Evolutionary conservation across 2,113 vertebrate species (phyloP).

Genomic region (Corythaeola cristata): DNA sequence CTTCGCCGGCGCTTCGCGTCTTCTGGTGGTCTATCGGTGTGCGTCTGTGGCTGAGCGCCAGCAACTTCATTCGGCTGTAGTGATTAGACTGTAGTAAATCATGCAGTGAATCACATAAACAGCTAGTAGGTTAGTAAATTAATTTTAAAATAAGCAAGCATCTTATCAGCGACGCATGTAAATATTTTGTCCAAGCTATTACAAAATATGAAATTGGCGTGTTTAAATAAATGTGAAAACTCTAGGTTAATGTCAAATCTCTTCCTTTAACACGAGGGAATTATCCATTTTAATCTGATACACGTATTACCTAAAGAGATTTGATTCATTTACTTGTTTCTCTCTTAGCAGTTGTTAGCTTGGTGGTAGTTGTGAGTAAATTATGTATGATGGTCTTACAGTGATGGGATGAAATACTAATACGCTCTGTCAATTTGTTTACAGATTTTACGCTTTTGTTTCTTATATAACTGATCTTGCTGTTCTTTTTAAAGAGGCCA

Average conservation of each 20-base stretch:
- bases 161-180: accelerated
- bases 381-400: not conserved
- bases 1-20: not conserved
- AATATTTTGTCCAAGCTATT: accelerated
- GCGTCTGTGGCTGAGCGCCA: not conserved
- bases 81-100: not conserved
- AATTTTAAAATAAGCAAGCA: not conserved
- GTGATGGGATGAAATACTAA: not conserved
- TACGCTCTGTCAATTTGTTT: not conserved
- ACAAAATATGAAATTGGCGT: accelerated
- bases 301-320: not conserved
- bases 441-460: not conserved
- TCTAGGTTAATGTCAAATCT: not conserved
- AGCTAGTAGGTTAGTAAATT: too few species aligned
- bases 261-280: not conserved
- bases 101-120: accelerated
- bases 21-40: not conserved
- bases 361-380: not conserved
- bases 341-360: not conserved
- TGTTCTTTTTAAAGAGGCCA: not conserved
- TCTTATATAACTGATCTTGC: not conserved
- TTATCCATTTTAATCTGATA: not conserved
- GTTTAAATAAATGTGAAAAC: not conserved
- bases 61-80: not conserved
- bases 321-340: not conserved